Conservation (phyloP, 2,888 invertebrate genomes). For the Acronicta aceris region DNA sequence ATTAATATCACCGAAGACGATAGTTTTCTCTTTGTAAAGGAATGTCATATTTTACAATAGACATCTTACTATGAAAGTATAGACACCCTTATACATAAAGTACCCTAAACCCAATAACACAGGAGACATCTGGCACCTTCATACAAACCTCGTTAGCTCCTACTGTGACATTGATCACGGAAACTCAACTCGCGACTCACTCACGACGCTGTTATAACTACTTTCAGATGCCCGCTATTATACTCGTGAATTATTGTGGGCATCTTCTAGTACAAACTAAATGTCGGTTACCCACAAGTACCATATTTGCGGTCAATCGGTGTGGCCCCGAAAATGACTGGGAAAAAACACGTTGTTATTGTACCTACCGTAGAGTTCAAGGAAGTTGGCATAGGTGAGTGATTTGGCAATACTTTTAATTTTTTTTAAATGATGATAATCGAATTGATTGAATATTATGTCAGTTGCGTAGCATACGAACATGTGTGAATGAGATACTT, state of each 20-base stretch:
- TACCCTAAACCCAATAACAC: conserved; percentile 17
- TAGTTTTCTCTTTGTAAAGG: conserved; percentile 6
- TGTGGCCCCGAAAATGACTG: conserved; percentile 67
- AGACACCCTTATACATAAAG: conserved; percentile 37
- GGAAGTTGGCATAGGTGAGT: conserved; percentile 28
- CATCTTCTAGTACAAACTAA: conserved; percentile 69
- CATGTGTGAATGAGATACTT: too few relatives aligned
- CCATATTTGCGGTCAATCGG: conserved; percentile 64
- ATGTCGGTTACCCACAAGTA: conserved; percentile 64
- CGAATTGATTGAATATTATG: neutral
- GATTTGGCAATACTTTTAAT: conserved; percentile 31
- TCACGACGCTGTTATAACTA: conserved; percentile 72
- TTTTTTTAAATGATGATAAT: neutral
- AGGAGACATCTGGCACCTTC: conserved; percentile 65
- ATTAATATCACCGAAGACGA: conserved; percentile 2
- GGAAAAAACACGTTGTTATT: conserved; percentile 59
- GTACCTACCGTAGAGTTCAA: conserved; percentile 44
- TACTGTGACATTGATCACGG: conserved; percentile 69
- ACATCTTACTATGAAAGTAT: conserved; percentile 8
- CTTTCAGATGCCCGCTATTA: conserved; percentile 73
- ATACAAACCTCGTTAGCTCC: conserved; percentile 70
- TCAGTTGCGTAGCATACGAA: too few relatives aligned
- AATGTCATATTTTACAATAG: neutral
- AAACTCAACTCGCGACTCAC: conserved; percentile 55
- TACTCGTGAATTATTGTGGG: conserved; percentile 73